Evolutionary conservation across 2,888 invertebrate genomes (phyloP), one percentile per base, ranked within the genome.

Genomic region (Xestia xanthographa): DNA sequence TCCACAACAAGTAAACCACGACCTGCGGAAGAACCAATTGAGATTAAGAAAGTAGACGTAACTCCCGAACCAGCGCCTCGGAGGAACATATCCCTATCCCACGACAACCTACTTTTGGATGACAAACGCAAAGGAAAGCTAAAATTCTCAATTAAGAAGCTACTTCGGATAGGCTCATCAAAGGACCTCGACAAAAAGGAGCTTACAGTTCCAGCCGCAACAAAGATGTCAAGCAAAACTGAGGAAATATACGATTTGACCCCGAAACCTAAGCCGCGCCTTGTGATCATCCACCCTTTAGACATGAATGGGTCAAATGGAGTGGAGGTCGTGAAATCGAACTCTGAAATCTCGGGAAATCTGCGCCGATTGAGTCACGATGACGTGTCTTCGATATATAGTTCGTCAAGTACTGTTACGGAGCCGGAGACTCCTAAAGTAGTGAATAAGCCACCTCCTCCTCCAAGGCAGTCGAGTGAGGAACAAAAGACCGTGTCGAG

Each of bases 271-370:
- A 98, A 98, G 90, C 98, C 98, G 5, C 97, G 98, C 26, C 96
- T 98, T 41, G 98, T 98, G 79, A 99, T 99, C 86, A 98, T 99
- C 82, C 99, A 99, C 96, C 99, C 99, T 22, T 96, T 98, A 87
- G 98, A 99, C 90, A 97, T 98, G 79, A 98, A 98, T 92, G 98
- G 98, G 48, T 97, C 98, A 17, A 98, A 97, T 80, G 98, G 87
- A 70, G 87, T 98, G 3, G 98, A 98, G 91, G 98, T 98, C 56
- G 97, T 98, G 81, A 97, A 97, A 91, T 94, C 96, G 5, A 96
- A 96, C 88, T 93, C 93, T 87, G 97, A 96, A 91, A 94, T 95
- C 72, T 87, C 94, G 14, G 95, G 95, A 29, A 86, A 79, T 82
- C 85, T 94, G 68, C 92, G 95, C 50, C 91, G 95, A 80, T 84